phyloP scores from a whole-genome alignment of 2,113 vertebrate species.

The Polypterus senegalus region DNA sequence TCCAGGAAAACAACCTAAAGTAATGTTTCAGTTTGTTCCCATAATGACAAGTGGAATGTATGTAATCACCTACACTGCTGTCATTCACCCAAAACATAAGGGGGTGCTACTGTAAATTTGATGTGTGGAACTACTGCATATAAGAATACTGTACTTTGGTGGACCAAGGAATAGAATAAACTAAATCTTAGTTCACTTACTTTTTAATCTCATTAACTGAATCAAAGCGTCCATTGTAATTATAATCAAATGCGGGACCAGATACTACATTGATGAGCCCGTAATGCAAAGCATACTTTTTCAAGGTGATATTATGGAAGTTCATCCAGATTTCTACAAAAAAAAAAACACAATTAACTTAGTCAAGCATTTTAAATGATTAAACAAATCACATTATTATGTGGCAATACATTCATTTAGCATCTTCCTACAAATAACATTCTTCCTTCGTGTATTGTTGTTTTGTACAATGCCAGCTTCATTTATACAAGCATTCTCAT shows the following conservation, averaged over 20 bases:
- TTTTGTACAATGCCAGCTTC: too few relatives aligned
- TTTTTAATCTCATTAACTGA: constrained; percentile 28
- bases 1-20: too few relatives aligned
- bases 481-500: too few relatives aligned
- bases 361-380: too few relatives aligned
- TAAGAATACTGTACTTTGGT: background rate
- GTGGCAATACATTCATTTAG: too few relatives aligned
- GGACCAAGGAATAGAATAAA: background rate
- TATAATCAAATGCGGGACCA: constrained; percentile 47
- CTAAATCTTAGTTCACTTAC: constrained; percentile 27
- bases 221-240: constrained; percentile 47
- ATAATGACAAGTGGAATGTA: background rate
- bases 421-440: too few relatives aligned
- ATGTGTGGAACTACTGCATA: background rate
- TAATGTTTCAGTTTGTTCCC: background rate
- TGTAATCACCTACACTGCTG: background rate
- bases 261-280: constrained; percentile 42
- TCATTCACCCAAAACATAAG: too few relatives aligned
- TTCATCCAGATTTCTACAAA: constrained; percentile 46
- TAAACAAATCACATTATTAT: too few relatives aligned
- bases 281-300: constrained; percentile 36
- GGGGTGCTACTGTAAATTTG: background rate
- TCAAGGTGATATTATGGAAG: constrained; percentile 37
- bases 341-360: constrained; percentile 5
- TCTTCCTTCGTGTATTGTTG: too few relatives aligned